Base-by-base conservation (phyloP, 2,113 vertebrate genomes). In the Cavia porcellus region DNA sequence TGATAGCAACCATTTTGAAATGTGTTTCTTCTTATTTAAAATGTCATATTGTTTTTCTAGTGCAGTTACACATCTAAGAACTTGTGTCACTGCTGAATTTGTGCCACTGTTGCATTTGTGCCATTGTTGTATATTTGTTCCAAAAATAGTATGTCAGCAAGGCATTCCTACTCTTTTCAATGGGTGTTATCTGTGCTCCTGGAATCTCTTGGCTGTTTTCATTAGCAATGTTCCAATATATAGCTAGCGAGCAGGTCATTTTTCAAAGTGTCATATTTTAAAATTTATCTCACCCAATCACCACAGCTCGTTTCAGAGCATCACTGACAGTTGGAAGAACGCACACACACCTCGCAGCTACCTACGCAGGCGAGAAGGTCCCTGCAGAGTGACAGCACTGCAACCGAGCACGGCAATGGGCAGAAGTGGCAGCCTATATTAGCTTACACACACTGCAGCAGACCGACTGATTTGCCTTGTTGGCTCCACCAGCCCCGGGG, bases 201-300 rank as follows among this genome's bases (percentile, higher is more conserved):
- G 97, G 98, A 99, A 99, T 42, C 99, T 98, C 96, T 99, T 99
- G 13, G 99, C 98, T 72, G 99, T 99, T 98, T 98, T 99, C 0
- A 99, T 99, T 98, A 99, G 99, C 9, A 99, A 99, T 87, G 99
- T 99, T 92, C 99, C 74, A 81, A 70, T 52, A 68, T 14, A 59
- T 2, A n/a, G 3, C 19, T 14, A 83, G 12, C 38, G 64, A 75
- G 20, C 32, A 38, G 15, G 38, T 30, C 79, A 32, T 6, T 77
- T 19, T 59, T 68, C 57, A 75, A 25, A 59, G 19, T 66, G 3
- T 32, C 30, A 6, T 74, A 1, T 55, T 55, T 64, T 57, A 64
- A n/a, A 66, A 25, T 55, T 68, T 9, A n/a, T 50, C 59, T 59
- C 77, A 68, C 14, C 22, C 32, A 68, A 20, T 50, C 50, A 47